These are phyloP conservation scores for Reticulitermes speratus DNA, from an alignment of 1,140 invertebrate genomes.

Conservation along the genomic window DNA sequence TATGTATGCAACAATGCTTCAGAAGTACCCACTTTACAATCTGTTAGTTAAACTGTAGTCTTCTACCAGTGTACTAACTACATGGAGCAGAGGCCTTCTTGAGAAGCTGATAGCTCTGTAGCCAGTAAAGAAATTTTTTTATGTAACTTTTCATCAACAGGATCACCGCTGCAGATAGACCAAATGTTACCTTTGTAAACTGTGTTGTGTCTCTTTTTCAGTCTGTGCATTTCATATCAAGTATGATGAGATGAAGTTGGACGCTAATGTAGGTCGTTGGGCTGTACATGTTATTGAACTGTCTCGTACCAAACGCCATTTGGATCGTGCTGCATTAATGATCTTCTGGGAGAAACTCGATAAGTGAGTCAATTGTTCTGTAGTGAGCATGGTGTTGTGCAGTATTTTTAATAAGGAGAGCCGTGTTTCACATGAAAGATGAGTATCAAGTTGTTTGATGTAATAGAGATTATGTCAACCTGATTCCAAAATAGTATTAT, in stretches of 20 bases:
- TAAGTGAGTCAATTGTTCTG: slow-evolving; percentile 64
- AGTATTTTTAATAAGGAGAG: no score
- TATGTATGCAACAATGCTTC: no score
- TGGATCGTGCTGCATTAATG: slow-evolving; percentile 93
- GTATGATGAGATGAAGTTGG: slow-evolving; percentile 92
- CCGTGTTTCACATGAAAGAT: neutral
- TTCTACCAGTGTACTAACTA: no score
- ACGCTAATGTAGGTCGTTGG: slow-evolving; percentile 94
- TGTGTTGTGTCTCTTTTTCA: slow-evolving; percentile 49
- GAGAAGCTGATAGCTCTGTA: no score
- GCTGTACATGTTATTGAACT: slow-evolving; percentile 91
- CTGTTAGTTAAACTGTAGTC: no score
- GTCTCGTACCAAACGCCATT: slow-evolving; percentile 90
- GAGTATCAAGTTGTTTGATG: neutral
- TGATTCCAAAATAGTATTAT: neutral
- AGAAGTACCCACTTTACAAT: no score
- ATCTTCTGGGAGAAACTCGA: slow-evolving; percentile 97
- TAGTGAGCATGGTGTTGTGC: no score
- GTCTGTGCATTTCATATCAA: slow-evolving; percentile 98
- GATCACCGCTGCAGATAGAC: no score
- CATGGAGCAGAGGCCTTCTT: no score
- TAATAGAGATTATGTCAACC: no score
- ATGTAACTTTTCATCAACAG: no score
- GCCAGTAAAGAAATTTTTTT: neutral
- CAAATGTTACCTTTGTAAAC: neutral